Percentiles rank a stretch among this genome's conserved stretches.
These are phyloP conservation scores for Ganaspis sp. DNA, from an alignment of 1,140 invertebrate species.

Conservation along the genomic window DNA sequence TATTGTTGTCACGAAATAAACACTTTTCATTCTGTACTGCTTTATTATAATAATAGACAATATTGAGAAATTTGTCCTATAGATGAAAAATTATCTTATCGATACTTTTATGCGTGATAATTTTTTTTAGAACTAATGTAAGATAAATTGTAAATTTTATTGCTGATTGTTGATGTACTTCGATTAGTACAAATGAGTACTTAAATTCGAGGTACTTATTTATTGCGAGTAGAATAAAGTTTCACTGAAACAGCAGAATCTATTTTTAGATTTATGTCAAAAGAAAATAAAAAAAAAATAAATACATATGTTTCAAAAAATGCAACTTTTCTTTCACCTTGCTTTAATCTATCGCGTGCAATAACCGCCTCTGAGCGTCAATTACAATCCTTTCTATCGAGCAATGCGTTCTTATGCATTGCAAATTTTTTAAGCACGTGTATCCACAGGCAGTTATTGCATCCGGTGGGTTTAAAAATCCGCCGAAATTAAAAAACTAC, in stretches of 20 bases:
- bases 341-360: too few relatives aligned
- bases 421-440: too few relatives aligned
- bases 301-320: background rate
- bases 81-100: background rate
- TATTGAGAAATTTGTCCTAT: background rate
- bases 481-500: too few relatives aligned
- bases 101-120: background rate
- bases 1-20: background rate
- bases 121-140: background rate
- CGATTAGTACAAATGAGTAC: background rate
- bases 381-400: too few relatives aligned
- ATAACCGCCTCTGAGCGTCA: too few relatives aligned
- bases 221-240: conserved; percentile 5
- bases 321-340: background rate
- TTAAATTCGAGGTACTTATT: background rate
- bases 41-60: background rate
- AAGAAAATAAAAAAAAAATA: conserved; percentile 6
- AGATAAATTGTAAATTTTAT: background rate
- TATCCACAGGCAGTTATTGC: too few relatives aligned
- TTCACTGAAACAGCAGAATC: background rate
- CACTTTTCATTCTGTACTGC: background rate
- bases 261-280: conserved; percentile 25
- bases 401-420: too few relatives aligned
- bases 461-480: too few relatives aligned
- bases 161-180: conserved; percentile 10